These are phyloP conservation scores for Oophaga sylvatica DNA, from an alignment of 2,797 vertebrate genomes.

Conservation along the genomic window DNA sequence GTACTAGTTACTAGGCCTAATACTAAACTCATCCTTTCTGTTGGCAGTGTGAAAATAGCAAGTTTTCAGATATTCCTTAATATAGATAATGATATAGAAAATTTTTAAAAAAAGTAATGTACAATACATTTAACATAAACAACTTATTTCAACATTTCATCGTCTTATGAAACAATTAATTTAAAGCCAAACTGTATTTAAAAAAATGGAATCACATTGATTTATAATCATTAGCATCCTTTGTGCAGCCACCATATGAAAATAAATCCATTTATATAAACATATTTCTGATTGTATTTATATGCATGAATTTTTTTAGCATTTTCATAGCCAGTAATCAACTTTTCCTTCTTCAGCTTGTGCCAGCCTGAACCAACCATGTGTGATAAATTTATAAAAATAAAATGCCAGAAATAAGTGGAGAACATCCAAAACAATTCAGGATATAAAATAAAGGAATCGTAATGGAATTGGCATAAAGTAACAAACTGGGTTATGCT, in stretches of 20 bases:
- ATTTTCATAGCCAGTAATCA: slow-evolving; percentile 1
- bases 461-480: not conserved
- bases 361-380: slow-evolving; percentile 7
- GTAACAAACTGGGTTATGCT: not conserved
- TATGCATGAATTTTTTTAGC: not conserved
- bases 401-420: not conserved
- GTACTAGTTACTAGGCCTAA: no score
- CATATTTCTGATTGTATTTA: slow-evolving; percentile 28
- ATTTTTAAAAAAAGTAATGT: no score
- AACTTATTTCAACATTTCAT: no score
- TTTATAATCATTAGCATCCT: slow-evolving; percentile 35
- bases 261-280: slow-evolving; percentile 36
- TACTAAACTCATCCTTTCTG: no score
- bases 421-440: slow-evolving; percentile 1
- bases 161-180: not conserved
- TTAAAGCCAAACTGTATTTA: slow-evolving; percentile 18
- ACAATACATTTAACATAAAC: no score
- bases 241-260: slow-evolving; percentile 26
- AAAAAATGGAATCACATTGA: slow-evolving; percentile 28
- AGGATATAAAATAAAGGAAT: not conserved
- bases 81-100: no score
- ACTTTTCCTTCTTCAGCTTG: slow-evolving; percentile 2
- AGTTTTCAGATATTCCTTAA: no score
- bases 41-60: no score
- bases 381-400: slow-evolving; percentile 1